A percentile compares a stretch with the other conserved stretches of the same genome.
Evolutionary conservation across 1,140 invertebrate species (phyloP).

Genomic region (Probaryconus sp.): DNA sequence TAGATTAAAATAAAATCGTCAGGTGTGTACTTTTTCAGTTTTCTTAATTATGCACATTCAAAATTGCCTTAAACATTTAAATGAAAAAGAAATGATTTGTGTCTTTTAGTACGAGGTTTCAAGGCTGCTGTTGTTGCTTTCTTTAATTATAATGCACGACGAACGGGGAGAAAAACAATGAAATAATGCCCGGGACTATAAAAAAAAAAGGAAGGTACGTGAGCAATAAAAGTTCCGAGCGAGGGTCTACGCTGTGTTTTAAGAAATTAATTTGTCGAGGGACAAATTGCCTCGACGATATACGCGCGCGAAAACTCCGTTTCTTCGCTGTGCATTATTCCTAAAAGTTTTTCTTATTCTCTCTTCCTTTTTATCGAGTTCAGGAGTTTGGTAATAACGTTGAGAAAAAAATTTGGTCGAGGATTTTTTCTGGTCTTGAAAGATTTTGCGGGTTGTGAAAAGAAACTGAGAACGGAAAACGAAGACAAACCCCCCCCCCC

Average conservation of each 20-base stretch:
- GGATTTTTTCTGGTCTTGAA: too few relatives aligned
- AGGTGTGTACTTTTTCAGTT: too few relatives aligned
- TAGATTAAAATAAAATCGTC: too few relatives aligned
- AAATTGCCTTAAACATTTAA: slow-evolving; percentile 31
- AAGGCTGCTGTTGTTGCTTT: slow-evolving; percentile 37
- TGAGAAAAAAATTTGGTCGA: too few relatives aligned
- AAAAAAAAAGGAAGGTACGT: too few relatives aligned
- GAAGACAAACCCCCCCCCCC: too few relatives aligned
- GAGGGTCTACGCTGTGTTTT: slow-evolving; percentile 62
- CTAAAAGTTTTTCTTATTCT: too few relatives aligned
- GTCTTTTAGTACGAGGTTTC: slow-evolving; percentile 36
- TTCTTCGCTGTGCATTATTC: slow-evolving; percentile 21
- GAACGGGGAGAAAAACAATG: slow-evolving; percentile 9
- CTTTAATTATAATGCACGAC: slow-evolving; percentile 62
- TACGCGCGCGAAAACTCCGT: slow-evolving; percentile 25
- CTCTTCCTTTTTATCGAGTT: too few relatives aligned
- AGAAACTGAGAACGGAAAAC: too few relatives aligned
- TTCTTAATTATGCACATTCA: too few relatives aligned
- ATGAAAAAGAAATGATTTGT: slow-evolving; percentile 55
- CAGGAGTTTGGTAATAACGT: too few relatives aligned
- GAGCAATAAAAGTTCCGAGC: slow-evolving; percentile 63
- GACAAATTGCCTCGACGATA: slow-evolving; percentile 66
- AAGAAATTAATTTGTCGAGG: slow-evolving; percentile 73
- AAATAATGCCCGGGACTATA: slow-evolving; percentile 57
- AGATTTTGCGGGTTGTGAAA: too few relatives aligned